phyloP scores from a whole-genome alignment of 1,140 invertebrate species.

The Orchestia grillus region DNA sequence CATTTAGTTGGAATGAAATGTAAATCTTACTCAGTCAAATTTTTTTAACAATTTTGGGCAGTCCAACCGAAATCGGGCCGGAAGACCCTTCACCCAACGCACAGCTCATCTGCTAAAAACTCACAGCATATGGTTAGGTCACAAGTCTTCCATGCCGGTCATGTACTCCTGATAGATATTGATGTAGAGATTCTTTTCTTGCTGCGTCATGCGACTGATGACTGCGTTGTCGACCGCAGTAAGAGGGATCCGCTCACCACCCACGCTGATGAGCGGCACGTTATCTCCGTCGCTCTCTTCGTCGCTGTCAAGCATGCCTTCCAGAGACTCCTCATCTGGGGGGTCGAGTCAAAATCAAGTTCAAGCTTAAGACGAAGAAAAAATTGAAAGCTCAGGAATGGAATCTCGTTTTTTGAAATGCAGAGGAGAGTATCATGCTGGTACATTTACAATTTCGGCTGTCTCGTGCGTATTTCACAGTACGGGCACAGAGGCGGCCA shows the following conservation, averaged over 20 bases:
- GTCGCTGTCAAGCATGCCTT: slow-evolving; percentile 78
- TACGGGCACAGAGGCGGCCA: too few relatives aligned
- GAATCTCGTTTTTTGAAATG: too few relatives aligned
- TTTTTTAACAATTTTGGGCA: not conserved
- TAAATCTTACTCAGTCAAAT: not conserved
- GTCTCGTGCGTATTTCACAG: too few relatives aligned
- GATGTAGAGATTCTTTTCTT: slow-evolving; percentile 95
- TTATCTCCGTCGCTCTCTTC: slow-evolving; percentile 78
- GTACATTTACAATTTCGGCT: too few relatives aligned
- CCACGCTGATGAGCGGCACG: slow-evolving; percentile 86
- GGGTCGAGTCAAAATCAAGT: not conserved
- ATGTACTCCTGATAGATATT: slow-evolving; percentile 94
- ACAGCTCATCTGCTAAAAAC: not conserved
- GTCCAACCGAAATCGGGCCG: not conserved
- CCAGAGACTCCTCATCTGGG: slow-evolving; percentile 31
- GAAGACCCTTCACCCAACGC: not conserved
- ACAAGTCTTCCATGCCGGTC: slow-evolving; percentile 73
- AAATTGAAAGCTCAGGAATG: not conserved
- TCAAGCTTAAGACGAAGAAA: not conserved
- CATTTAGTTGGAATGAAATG: not conserved
- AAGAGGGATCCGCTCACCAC: slow-evolving; percentile 82
- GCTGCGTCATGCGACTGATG: slow-evolving; percentile 90
- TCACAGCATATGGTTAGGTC: not conserved
- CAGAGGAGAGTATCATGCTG: too few relatives aligned
- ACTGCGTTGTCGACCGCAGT: slow-evolving; percentile 86